Evolutionary conservation across 2,888 invertebrate genomes (phyloP).

Genomic region (Atrina japonica): DNA sequence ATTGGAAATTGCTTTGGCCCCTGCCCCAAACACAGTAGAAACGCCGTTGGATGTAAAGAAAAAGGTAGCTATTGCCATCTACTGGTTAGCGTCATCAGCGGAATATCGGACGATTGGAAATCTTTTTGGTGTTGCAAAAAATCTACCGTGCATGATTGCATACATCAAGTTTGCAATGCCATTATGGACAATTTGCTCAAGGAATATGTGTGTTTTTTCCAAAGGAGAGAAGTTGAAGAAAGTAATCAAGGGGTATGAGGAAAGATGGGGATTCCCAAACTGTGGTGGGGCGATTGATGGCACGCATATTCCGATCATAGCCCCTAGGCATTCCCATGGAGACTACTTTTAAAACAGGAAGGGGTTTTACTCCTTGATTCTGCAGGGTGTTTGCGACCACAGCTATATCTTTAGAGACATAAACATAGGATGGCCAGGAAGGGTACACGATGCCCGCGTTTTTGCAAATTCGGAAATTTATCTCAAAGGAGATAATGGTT

Average conservation of each 20-base stretch:
- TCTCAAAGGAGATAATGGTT: conserved; percentile 5
- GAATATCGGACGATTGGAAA: conserved; percentile 28
- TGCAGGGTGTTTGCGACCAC: conserved; percentile 29
- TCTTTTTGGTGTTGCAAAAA: conserved; percentile 13
- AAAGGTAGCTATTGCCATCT: conserved; percentile 19
- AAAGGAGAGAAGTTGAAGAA: conserved; percentile 10
- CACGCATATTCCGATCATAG: conserved; percentile 3
- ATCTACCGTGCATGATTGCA: conserved; percentile 17
- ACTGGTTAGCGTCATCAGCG: conserved; percentile 9
- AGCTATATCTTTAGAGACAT: conserved; percentile 11
- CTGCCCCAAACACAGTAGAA: background rate
- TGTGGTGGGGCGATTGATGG: conserved; percentile 32
- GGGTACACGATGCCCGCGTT: background rate
- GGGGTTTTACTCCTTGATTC: conserved; percentile 20
- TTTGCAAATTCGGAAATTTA: conserved; percentile 6
- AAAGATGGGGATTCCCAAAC: conserved; percentile 25
- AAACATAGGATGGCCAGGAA: too few relatives aligned
- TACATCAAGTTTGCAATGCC: conserved; percentile 19
- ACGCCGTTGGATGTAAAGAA: conserved; percentile 3
- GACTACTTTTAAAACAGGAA: conserved; percentile 22
- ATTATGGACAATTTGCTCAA: background rate
- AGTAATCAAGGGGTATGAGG: conserved; percentile 27
- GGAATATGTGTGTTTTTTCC: conserved; percentile 17
- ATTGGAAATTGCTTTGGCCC: conserved; percentile 6
- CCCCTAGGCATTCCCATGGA: conserved; percentile 6